Base-by-base conservation (phyloP, 2,797 vertebrate species). In the Ispidina lecontei region DNA sequence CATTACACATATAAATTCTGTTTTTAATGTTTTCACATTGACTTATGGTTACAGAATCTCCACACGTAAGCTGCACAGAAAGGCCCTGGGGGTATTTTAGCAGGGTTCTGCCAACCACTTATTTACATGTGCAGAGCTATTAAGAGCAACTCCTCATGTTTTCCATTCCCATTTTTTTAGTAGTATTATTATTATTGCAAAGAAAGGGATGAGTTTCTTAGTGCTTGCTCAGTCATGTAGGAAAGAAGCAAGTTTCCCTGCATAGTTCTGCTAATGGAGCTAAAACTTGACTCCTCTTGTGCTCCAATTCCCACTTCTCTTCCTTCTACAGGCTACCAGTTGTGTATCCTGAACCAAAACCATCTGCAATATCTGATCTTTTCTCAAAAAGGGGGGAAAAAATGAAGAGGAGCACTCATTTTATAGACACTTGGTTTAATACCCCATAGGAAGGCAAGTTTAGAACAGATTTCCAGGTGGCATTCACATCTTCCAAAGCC, bases 1-100 rank as follows among this genome's bases (percentile, higher is more conserved):
- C 95, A 96, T 97, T 96, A 97, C 96, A 96, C 92, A 96, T 75
- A 95, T 86, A 96, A 96, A 96, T 92, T 95, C 70, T 95, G 81
- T 69, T 94, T 93, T 95, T 79, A 94, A 94, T 95, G 93, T 96
- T 95, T 95, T 95, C 95, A 91, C 75, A 52, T 23, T 91, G 87
- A 84, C 90, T 97, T 96, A 95, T 29, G 79, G 96, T 94, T 97
- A 96, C 96, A 96, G 95, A 96, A 97, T 67, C 92, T 92, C 70
- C 41, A 81, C 75, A 96, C 71, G 47, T 78, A 96, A 95, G 91
- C 26, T 71, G 91, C 88, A 85, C 77, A 96, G 94, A 89, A 96
- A 96, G 88, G 60, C 89, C 94, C 90, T 95, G 94, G 87, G 93
- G 93, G 96, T 97, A 96, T 96, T 97, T 97, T 89, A 97, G 91